Percentiles rank a stretch among this genome's conserved stretches.
These are phyloP conservation scores for Dioctria rufipes DNA, from an alignment of 2,888 invertebrate species.

Conservation along the genomic window DNA sequence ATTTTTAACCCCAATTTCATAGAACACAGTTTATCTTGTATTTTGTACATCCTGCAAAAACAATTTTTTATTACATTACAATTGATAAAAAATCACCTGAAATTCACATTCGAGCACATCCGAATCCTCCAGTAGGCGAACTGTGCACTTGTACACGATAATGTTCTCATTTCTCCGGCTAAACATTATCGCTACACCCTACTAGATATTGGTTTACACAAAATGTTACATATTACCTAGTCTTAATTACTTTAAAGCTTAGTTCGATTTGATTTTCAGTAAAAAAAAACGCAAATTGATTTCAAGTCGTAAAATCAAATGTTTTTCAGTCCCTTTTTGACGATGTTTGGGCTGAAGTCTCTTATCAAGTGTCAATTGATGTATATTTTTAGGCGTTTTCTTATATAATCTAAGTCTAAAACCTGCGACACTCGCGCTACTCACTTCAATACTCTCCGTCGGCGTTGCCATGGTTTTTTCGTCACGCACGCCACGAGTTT, in stretches of 20 bases:
- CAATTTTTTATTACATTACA: constrained; percentile 21
- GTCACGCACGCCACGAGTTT: too few relatives aligned
- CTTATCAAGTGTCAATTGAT: constrained; percentile 47
- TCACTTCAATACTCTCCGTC: too few relatives aligned
- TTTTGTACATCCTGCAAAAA: not conserved
- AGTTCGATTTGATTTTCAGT: constrained; percentile 27
- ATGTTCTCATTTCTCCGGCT: constrained; percentile 82
- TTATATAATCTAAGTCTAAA: not conserved
- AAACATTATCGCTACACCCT: constrained; percentile 71
- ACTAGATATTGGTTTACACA: constrained; percentile 2
- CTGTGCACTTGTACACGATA: constrained; percentile 88
- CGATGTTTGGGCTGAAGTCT: not conserved
- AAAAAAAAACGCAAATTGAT: constrained; percentile 1
- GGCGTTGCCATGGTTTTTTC: too few relatives aligned
- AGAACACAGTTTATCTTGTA: not conserved
- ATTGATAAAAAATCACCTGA: constrained; percentile 75
- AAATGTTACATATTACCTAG: constrained; percentile 40
- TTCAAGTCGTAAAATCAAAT: constrained; percentile 31
- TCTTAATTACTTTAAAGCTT: constrained; percentile 41
- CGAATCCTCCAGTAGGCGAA: constrained; percentile 90
- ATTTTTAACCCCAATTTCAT: constrained; percentile 29
- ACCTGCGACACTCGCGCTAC: too few relatives aligned
- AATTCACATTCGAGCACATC: constrained; percentile 95
- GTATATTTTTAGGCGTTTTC: constrained; percentile 32
- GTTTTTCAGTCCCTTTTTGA: too few relatives aligned